Percentiles rank a stretch among this genome's conserved stretches.
phyloP scores from a whole-genome alignment of 1,140 invertebrate genomes.

The Physella acuta region DNA sequence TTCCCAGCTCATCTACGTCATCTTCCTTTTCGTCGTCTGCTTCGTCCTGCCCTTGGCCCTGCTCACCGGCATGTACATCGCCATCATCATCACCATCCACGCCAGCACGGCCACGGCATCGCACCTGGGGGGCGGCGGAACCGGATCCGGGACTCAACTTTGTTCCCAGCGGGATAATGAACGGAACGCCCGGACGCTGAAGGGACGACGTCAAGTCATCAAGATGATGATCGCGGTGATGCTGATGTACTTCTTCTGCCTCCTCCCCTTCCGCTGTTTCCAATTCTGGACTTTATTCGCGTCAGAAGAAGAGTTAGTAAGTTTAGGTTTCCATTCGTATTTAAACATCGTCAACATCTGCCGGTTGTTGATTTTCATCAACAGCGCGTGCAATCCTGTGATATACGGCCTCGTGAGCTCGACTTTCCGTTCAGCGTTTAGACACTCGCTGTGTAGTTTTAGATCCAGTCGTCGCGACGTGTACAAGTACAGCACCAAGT shows the following conservation, averaged over 20 bases:
- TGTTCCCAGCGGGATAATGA: not conserved
- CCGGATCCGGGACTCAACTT: not conserved
- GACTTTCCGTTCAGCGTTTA: slow-evolving; percentile 50
- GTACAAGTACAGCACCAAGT: not conserved
- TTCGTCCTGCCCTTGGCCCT: slow-evolving; percentile 36
- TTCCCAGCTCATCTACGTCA: slow-evolving; percentile 33
- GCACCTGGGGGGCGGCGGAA: not conserved
- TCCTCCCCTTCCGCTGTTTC: slow-evolving; percentile 82
- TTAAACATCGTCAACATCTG: slow-evolving; percentile 84
- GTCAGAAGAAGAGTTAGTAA: slow-evolving; percentile 67
- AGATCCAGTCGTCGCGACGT: not conserved
- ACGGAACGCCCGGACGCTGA: slow-evolving; percentile 1
- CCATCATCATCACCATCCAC: slow-evolving; percentile 31
- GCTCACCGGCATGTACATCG: slow-evolving; percentile 37
- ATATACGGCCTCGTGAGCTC: slow-evolving; percentile 51
- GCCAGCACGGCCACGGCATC: slow-evolving; percentile 8
- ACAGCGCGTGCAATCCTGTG: slow-evolving; percentile 53
- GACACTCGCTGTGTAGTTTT: not conserved
- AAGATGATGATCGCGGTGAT: slow-evolving; percentile 88
- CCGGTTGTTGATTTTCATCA: slow-evolving; percentile 49
- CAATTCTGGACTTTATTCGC: slow-evolving; percentile 69
- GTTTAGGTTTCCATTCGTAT: slow-evolving; percentile 76
- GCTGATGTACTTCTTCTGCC: slow-evolving; percentile 84
- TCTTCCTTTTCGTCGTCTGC: slow-evolving; percentile 31
- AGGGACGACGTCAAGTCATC: slow-evolving; percentile 66